Conservation (phyloP, 2,888 invertebrate species). For the Deladenus siricidicola region DNA sequence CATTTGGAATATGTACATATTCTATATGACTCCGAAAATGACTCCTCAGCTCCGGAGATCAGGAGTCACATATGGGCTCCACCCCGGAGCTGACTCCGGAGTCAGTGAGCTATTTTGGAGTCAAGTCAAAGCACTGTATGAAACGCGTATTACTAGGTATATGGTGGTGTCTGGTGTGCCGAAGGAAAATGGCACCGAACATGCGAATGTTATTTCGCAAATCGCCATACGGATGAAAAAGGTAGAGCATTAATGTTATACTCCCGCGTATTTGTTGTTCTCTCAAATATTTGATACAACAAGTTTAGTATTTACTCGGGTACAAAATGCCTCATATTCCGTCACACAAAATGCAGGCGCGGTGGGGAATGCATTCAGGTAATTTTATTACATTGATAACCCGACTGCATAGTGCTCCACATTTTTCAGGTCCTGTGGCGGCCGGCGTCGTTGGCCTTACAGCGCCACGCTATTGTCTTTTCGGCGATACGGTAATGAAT, state of each 20-base stretch:
- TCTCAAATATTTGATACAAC: background rate
- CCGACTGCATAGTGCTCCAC: background rate
- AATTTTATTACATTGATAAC: background rate
- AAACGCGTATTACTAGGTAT: no score
- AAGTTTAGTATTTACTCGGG: conserved; percentile 38
- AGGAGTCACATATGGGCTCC: no score
- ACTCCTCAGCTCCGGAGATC: no score
- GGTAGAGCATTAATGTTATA: background rate
- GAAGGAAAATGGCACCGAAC: conserved; percentile 15
- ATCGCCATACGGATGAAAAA: conserved; percentile 17
- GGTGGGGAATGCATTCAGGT: conserved; percentile 50
- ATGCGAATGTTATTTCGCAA: conserved; percentile 5
- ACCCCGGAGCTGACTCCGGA: no score
- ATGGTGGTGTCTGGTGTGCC: conserved; percentile 20
- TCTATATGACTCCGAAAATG: no score
- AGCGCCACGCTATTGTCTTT: conserved; percentile 52
- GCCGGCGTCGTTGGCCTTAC: conserved; percentile 52
- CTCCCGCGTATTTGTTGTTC: background rate
- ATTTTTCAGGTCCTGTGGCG: conserved; percentile 28
- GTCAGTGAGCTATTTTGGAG: no score
- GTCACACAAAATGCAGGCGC: conserved; percentile 22
- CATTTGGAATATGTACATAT: no score
- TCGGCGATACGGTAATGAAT: conserved; percentile 46
- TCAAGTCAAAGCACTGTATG: no score
- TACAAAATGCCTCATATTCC: conserved; percentile 42